Percentiles rank a stretch among this genome's conserved stretches.
Evolutionary conservation across 2,797 vertebrate genomes (phyloP).

Genomic region (Rhinella marina): DNA sequence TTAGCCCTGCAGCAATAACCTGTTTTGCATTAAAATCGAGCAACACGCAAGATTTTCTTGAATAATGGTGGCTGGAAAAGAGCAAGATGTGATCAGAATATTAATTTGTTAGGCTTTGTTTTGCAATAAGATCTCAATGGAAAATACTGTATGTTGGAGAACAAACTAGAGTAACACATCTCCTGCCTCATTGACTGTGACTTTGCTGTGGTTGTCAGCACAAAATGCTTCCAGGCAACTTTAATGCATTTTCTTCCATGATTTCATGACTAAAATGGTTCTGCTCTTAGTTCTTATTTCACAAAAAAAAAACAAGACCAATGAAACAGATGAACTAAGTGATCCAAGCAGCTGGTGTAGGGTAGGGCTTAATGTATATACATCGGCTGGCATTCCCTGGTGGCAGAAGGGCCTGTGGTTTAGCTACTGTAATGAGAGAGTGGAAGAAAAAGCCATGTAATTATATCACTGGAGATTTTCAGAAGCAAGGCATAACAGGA

Average conservation of each 20-base stretch:
- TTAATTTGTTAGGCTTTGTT: conserved; percentile 60
- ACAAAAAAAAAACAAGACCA: conserved; percentile 33
- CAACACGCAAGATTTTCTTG: neutral
- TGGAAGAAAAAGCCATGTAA: neutral
- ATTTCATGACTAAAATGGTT: conserved; percentile 10
- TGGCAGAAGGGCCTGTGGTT: neutral
- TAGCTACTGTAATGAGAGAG: conserved; percentile 24
- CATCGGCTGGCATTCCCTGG: conserved; percentile 17
- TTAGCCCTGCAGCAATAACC: conserved; percentile 27
- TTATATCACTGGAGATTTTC: conserved; percentile 12
- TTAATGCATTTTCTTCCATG: conserved; percentile 20
- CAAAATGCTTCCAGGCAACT: conserved; percentile 9
- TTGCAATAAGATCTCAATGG: conserved; percentile 20
- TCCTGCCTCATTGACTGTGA: conserved; percentile 18
- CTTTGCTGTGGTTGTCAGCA: conserved; percentile 30
- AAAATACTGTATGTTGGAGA: neutral
- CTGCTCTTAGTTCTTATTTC: conserved; percentile 20
- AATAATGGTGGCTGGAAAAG: neutral
- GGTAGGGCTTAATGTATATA: neutral
- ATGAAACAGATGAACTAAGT: conserved; percentile 24
- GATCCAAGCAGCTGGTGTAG: conserved; percentile 14
- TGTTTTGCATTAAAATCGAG: conserved; percentile 43
- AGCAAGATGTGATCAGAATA: conserved; percentile 48
- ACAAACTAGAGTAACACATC: conserved; percentile 13
- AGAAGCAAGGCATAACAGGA: neutral